Evolutionary conservation across 2,113 vertebrate genomes (phyloP).

Genomic region (Cettia cetti): DNA sequence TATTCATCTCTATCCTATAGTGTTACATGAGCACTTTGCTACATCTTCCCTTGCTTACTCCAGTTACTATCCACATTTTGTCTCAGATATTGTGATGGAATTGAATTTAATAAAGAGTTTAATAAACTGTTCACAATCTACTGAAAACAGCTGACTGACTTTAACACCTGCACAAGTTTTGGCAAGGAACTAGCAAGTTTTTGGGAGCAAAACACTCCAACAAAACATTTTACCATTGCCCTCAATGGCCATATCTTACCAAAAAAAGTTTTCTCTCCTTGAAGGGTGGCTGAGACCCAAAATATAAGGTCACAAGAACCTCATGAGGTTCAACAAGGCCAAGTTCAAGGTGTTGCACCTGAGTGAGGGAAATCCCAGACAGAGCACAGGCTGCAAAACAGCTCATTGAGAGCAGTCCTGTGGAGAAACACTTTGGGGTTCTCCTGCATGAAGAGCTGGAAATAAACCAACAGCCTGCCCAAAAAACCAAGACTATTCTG

Average conservation of each 20-base stretch:
- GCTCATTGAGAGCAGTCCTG: not conserved
- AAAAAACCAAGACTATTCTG: not conserved
- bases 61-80: not conserved
- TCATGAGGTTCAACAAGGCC: not conserved
- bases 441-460: not conserved
- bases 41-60: not conserved
- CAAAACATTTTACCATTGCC: not conserved
- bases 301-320: not conserved
- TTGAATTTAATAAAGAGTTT: not conserved
- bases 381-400: not conserved
- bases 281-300: not conserved
- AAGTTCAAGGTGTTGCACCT: not conserved
- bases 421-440: not conserved
- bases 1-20: not conserved
- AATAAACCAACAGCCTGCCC: not conserved
- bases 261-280: not conserved
- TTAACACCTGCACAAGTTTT: not conserved
- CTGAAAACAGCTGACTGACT: not conserved
- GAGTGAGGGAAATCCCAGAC: not conserved
- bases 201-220: not conserved
- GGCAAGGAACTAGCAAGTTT: not conserved
- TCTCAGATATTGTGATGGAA: not conserved
- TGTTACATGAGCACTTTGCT: not conserved
- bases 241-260: not conserved
- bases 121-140: not conserved